phyloP scores from a whole-genome alignment of 2,888 invertebrate species.

The Drosophila stalkeri region DNA sequence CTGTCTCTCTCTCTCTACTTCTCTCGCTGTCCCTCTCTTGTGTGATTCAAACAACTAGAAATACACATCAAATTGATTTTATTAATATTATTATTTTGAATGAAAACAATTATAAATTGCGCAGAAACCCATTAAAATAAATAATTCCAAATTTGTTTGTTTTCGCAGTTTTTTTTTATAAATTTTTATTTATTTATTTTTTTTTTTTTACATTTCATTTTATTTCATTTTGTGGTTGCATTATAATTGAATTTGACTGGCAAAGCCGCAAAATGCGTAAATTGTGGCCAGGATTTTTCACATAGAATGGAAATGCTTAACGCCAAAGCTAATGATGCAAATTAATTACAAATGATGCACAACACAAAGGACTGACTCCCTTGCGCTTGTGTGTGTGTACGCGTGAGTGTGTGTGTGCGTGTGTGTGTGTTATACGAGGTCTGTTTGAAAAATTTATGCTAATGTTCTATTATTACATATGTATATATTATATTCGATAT shows the following conservation, averaged over 20 bases:
- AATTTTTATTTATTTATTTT: not conserved
- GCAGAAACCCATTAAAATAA: slow-evolving; percentile 56
- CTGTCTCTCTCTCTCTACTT: not conserved
- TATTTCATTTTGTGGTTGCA: slow-evolving; percentile 21
- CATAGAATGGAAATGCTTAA: slow-evolving; percentile 32
- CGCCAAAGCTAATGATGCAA: slow-evolving; percentile 70
- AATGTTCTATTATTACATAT: not conserved
- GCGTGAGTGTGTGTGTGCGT: not conserved
- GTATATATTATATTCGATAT: not conserved
- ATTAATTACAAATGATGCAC: slow-evolving; percentile 76
- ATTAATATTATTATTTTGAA: slow-evolving; percentile 55
- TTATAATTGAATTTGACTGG: slow-evolving; percentile 75
- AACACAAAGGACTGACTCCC: slow-evolving; percentile 40
- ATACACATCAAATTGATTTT: slow-evolving; percentile 60
- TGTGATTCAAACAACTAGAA: slow-evolving; percentile 13
- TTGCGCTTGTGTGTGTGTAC: slow-evolving; percentile 1
- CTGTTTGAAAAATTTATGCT: not conserved
- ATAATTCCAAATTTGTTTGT: slow-evolving; percentile 52
- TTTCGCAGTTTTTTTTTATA: not conserved
- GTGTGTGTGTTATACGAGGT: slow-evolving; percentile 13
- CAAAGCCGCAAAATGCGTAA: slow-evolving; percentile 70
- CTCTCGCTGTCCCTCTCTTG: not conserved
- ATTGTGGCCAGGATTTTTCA: slow-evolving; percentile 49
- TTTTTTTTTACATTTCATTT: slow-evolving; percentile 14
- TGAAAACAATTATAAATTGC: slow-evolving; percentile 63